A percentile compares a stretch with the other conserved stretches of the same genome.
Conservation (phyloP, 1,140 invertebrate genomes). For the Coenobita brevimanus region DNA sequence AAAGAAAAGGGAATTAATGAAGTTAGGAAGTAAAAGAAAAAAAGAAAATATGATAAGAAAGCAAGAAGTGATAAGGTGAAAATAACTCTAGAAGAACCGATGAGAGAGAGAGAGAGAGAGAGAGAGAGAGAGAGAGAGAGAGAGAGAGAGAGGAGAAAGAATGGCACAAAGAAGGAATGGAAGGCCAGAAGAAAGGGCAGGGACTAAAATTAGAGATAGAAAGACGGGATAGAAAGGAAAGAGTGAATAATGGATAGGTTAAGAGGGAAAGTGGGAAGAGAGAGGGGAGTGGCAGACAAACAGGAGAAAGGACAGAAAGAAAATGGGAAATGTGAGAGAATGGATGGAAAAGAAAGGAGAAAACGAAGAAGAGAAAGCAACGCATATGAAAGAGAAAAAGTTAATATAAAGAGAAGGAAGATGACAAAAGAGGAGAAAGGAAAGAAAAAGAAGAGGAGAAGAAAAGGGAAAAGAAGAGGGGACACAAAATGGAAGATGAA, state of each 20-base stretch:
- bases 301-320: not conserved
- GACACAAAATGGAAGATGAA: no score
- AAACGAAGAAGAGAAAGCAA: no score
- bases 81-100: no score
- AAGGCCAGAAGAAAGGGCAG: not conserved
- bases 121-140: constrained; percentile 38
- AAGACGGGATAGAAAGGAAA: not conserved
- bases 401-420: no score
- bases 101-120: not conserved
- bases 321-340: not conserved
- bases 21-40: no score
- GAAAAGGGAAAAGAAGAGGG: no score
- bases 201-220: not conserved
- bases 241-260: not conserved
- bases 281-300: not conserved
- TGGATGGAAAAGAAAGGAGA: not conserved
- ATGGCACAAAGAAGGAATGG: not conserved
- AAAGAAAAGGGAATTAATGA: no score
- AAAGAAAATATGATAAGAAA: no score
- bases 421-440: no score
- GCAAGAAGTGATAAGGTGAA: no score
- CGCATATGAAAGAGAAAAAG: no score
- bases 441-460: no score
- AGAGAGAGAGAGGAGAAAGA: constrained; percentile 21
- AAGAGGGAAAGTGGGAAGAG: not conserved